A percentile compares a stretch with the other conserved stretches of the same genome.
These are phyloP conservation scores for Lucilia cuprina DNA, from an alignment of 1,140 invertebrate species.

Conservation along the genomic window DNA sequence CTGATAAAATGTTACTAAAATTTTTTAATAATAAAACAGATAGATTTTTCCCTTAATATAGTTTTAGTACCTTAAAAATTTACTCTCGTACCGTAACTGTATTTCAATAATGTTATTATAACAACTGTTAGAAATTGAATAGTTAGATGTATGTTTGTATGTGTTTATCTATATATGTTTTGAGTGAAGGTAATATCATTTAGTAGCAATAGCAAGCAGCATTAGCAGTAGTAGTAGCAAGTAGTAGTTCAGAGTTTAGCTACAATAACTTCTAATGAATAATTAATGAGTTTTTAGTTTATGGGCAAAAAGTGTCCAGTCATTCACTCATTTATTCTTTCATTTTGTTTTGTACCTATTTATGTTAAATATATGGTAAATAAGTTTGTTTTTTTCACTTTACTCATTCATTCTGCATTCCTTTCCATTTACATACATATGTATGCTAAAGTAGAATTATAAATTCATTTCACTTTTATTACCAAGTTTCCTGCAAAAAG, in stretches of 20 bases:
- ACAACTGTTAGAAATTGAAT: not conserved
- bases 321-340: not conserved
- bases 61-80: not conserved
- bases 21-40: no score
- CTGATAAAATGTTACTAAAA: no score
- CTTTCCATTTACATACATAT: not conserved
- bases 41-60: not conserved
- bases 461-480: not conserved
- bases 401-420: not conserved
- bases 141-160: not conserved
- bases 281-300: constrained; percentile 11
- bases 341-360: not conserved
- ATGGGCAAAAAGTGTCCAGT: not conserved
- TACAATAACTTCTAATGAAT: constrained; percentile 2
- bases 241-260: not conserved
- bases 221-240: not conserved
- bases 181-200: not conserved
- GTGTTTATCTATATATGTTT: not conserved
- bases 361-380: no score
- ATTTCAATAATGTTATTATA: constrained; percentile 4
- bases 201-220: not conserved
- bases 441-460: not conserved
- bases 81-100: not conserved
- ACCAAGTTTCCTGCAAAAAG: not conserved
- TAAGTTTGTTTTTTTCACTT: not conserved